Evolutionary conservation across 2,888 invertebrate genomes (phyloP), one percentile per base, ranked within the genome.

Genomic region (Prenolepis imparis): DNA sequence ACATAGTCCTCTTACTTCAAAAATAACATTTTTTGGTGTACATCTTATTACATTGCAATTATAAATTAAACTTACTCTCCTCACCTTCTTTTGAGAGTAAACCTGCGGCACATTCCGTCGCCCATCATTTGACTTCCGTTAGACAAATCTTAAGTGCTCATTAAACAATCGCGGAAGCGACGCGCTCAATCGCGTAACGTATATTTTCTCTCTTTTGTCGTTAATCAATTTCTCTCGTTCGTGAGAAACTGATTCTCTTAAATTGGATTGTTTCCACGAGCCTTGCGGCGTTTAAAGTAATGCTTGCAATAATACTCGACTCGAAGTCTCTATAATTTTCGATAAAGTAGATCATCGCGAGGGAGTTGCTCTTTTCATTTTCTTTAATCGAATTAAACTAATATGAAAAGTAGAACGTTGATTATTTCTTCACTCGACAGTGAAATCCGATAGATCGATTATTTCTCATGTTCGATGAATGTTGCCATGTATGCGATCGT

Each of bases 221-320:
- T 81, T 78, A 87, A 87, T 87, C 85, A 85, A 85, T 85, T 87
- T 87, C 83, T 81, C 85, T 83, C 78, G 57, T 57, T 59, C 57
- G 24, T 61, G 74, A 81, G 83, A 83, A 68, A 83, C 74, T 52
- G 44, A 28, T 59, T 83, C 66, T 70, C 78, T 61, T 41, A 57
- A 55, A 41, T 52, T 64, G 36, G 39, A 55, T 48, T 74, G 28
- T 73, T 80, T 78, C 59, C 74, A 57, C 83, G 44, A 70, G 39
- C 48, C 24, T 52, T 21, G 44, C 57, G 24, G 24, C 21, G 36
- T 57, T 59, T 39, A n/a, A 39, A 61, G 36, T 48, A 52, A 66
- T 57, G 44, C 66, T 24, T 41, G 15, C 15, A 52, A 24, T 21
- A 67, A 52, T 21, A 21, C n/a, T n/a, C n/a, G n/a, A n/a, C n/a